Conservation (phyloP, 2,888 invertebrate genomes). For the Leucoma salicis region DNA sequence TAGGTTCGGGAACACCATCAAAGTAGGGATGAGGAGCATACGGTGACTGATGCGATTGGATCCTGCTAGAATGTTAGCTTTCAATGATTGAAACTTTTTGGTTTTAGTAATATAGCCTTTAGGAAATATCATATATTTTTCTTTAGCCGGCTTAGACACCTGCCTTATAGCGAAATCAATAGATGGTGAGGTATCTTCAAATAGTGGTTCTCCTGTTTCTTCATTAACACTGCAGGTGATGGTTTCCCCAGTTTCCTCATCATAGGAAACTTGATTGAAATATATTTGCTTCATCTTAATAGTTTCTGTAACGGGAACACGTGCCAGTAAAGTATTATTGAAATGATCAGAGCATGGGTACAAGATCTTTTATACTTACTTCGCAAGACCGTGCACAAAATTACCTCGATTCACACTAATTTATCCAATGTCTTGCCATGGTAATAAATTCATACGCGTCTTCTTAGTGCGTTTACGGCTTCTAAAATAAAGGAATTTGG, state of each 20-base stretch:
- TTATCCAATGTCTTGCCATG: no score
- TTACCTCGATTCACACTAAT: no score
- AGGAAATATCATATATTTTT: conserved; percentile 48
- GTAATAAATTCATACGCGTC: no score
- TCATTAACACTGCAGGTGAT: conserved; percentile 62
- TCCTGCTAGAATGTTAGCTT: conserved; percentile 62
- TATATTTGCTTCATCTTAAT: conserved; percentile 6
- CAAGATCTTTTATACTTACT: no score
- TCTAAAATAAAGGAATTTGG: no score
- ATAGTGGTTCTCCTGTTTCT: conserved; percentile 76
- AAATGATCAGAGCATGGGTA: no score
- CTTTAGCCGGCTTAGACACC: conserved; percentile 7
- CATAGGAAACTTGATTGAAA: conserved; percentile 51
- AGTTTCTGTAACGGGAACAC: no score
- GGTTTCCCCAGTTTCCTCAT: conserved; percentile 80
- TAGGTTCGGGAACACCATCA: conserved; percentile 81
- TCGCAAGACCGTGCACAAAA: no score
- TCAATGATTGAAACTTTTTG: conserved; percentile 58
- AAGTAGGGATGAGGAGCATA: conserved; percentile 82
- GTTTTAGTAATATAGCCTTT: conserved; percentile 52
- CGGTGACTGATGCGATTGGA: conserved; percentile 68
- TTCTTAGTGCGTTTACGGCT: no score
- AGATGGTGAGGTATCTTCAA: conserved; percentile 24
- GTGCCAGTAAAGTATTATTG: no score
- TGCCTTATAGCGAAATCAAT: conserved; percentile 10